Evolutionary conservation across 2,888 invertebrate species (phyloP), one percentile per base, ranked within the genome.

Genomic region (Netelia inedita): DNA sequence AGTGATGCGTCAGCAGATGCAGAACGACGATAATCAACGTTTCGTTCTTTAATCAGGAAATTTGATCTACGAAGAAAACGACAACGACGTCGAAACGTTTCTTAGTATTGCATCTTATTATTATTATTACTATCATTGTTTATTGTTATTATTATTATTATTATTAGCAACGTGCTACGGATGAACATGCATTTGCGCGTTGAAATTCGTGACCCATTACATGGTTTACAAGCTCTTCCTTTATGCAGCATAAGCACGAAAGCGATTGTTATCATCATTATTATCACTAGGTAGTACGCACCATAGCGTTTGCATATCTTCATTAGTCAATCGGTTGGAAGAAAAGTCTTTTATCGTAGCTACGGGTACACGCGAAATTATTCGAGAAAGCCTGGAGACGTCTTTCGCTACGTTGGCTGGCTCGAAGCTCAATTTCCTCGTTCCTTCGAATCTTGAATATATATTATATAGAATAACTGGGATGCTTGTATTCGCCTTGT

Each of bases 1-100:
- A 59, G 50, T 73, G 57, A 72, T 72, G 41, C 50, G 66, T 78
- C 73, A 61, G 68, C 61, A 23, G 41, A 73, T 53, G 43, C n/a
- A 19, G 16, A 68, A 41, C 10, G 23, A 68, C 66, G 76, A 78
- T 73, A 68, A 82, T 82, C 68, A 50, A 53, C 50, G 73, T 73
- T 50, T 28, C 53, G 46, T 78, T 55, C 72, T 82, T 78, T 61
- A 66, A 82, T 78, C 46, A 23, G 19, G 19, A 79, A 79, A 73
- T 46, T 79, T 73, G 41, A 55, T 21, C 16, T 19, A 43, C 75
- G 68, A 59, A 35, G 57, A 43, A 43, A 59, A 73, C 50, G 57
- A 71, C 28, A 50, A 75, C 53, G 65, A 73, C 21, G 19, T 68
- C 66, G 57, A 68, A 76, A 46, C 2, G 68, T 50, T 68, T 75